Percentiles rank a stretch among this genome's conserved stretches.
These are phyloP conservation scores for Corythoichthys intestinalis DNA, from an alignment of 2,113 vertebrate species.

Conservation along the genomic window DNA sequence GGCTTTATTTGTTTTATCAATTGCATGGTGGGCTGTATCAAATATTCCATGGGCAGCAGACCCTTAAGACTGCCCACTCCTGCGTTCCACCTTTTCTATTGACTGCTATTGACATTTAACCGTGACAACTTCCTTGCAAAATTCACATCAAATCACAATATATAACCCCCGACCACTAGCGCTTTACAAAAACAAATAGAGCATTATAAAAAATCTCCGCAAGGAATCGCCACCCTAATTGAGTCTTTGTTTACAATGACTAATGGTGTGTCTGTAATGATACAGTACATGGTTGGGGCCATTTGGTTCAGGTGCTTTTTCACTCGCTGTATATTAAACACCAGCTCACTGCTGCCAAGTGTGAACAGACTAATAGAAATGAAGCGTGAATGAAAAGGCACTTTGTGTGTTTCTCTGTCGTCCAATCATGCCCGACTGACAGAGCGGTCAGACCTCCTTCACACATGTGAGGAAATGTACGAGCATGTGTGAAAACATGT, in stretches of 20 bases:
- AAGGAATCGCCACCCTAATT: constrained; percentile 33
- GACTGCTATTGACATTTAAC: constrained; percentile 8
- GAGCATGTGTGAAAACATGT: constrained; percentile 16
- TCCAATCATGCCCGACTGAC: neutral
- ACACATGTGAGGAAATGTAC: constrained; percentile 11
- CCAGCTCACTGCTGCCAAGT: neutral
- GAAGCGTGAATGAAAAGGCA: constrained; percentile 1
- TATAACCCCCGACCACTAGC: constrained; percentile 28
- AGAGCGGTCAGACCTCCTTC: constrained; percentile 1
- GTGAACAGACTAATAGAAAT: constrained; percentile 1
- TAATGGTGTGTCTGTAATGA: constrained; percentile 27
- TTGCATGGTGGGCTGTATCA: neutral
- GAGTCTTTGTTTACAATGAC: constrained; percentile 38
- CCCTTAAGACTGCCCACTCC: neutral
- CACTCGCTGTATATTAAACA: neutral
- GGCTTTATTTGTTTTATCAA: neutral
- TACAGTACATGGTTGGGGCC: constrained; percentile 8
- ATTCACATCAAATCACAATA: constrained; percentile 25
- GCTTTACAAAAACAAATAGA: constrained; percentile 38
- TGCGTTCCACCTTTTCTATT: neutral
- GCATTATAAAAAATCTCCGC: constrained; percentile 21
- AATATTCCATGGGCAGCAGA: neutral
- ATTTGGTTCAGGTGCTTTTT: neutral
- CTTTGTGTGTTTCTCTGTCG: neutral
- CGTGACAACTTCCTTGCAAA: constrained; percentile 9